Percentiles rank a stretch among this genome's conserved stretches.
phyloP scores from a whole-genome alignment of 2,113 vertebrate genomes.

The Clarias macrocephalus region DNA sequence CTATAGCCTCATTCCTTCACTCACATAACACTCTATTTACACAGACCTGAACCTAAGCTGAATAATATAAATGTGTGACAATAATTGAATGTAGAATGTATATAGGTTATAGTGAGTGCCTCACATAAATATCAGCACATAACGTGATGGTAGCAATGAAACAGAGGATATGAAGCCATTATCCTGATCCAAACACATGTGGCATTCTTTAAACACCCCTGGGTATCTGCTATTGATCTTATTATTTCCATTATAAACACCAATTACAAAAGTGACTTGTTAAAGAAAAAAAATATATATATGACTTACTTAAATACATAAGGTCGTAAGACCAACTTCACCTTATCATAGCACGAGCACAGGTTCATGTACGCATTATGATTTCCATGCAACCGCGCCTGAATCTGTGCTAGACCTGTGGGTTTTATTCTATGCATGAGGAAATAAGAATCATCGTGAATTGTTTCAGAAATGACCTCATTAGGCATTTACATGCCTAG shows the following conservation, averaged over 20 bases:
- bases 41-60: not conserved
- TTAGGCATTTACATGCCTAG: slow-evolving; percentile 25
- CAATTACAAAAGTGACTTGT: slow-evolving; percentile 14
- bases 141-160: slow-evolving; percentile 19
- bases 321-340: not conserved
- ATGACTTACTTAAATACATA: not conserved
- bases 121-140: not conserved
- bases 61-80: not conserved
- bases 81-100: not conserved
- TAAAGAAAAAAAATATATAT: not conserved
- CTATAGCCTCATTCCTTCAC: not conserved
- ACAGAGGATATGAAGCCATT: slow-evolving; percentile 26
- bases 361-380: slow-evolving; percentile 24
- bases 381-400: not conserved
- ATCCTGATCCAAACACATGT: slow-evolving; percentile 49
- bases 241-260: not conserved
- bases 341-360: not conserved
- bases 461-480: slow-evolving; percentile 35
- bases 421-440: slow-evolving; percentile 17
- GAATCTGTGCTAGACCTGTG: not conserved
- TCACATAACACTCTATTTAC: no score
- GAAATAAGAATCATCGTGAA: slow-evolving; percentile 30
- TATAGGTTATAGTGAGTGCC: not conserved
- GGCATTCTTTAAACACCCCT: slow-evolving; percentile 16
- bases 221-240: slow-evolving; percentile 34